Evolutionary conservation across 2,888 invertebrate species (phyloP), one percentile per base, ranked within the genome.

Genomic region (Falcaria lacertinaria): DNA sequence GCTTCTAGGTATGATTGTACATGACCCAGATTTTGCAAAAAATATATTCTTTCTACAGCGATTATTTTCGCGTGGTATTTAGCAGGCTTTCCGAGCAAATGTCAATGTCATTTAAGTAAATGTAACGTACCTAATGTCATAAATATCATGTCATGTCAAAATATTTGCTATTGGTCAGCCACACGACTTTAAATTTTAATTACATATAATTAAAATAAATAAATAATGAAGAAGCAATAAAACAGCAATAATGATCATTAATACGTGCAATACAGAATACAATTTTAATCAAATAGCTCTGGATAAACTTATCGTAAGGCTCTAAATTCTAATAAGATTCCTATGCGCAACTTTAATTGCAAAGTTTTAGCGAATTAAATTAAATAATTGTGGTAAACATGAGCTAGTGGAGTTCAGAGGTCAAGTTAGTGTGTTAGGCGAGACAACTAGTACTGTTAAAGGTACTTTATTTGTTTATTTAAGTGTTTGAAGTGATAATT

Each of bases 401-500:
- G 66, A 50, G 52, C 59, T 58, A 54, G 41, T 56, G 57, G 48
- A 61, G 76, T 71, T 74, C 79, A 77, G 70, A 83, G 78, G 71
- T 79, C 81, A 74, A 60, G 64, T 68, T 64, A 58, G 55, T 61
- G 54, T 64, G 61, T 66, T 55, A 63, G 56, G 57, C 57, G 58
- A 43, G 57, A 65, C 58, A 60, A 53, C 57, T 46, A 60, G 51
- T 63, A 66, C 60, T 67, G 61, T 58, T 64, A 69, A 60, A 57
- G 56, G 57, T 53, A 67, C 59, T 61, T 50, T 60, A 60, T 61
- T 59, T 57, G 60, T 52, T 47, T 15, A 37, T 25, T 37, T 25
- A 14, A 37, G 54, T 49, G 52, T 57, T 43, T 58, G 54, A 49
- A 49, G 48, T 59, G 54, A 50, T 60, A 57, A 59, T 55, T 49